Conservation (phyloP, 2,888 invertebrate genomes). For the Syrista parreyssii region DNA sequence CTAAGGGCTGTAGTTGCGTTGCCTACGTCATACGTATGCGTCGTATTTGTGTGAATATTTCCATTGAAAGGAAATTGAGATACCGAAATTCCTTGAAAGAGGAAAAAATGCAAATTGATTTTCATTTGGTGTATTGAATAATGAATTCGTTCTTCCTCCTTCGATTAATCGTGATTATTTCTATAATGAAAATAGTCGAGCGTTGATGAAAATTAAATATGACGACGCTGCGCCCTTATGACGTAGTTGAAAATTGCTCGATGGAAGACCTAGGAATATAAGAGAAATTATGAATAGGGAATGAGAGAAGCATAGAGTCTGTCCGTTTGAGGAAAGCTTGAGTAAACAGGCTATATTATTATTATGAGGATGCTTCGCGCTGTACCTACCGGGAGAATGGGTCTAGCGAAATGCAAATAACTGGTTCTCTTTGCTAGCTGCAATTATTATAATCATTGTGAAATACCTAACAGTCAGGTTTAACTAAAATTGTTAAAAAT, state of each 20-base stretch:
- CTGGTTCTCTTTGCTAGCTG: neutral
- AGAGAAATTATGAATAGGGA: neutral
- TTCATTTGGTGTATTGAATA: neutral
- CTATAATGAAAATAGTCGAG: neutral
- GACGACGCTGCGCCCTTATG: neutral
- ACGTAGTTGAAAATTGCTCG: neutral
- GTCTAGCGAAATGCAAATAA: conserved; percentile 3
- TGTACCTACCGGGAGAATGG: neutral
- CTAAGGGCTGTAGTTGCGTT: too few relatives aligned
- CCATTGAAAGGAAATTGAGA: neutral
- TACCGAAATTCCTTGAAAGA: neutral
- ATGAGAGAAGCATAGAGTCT: neutral
- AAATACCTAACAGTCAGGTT: neutral
- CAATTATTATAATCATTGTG: conserved; percentile 1
- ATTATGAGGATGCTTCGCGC: conserved; percentile 14
- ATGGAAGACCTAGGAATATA: neutral
- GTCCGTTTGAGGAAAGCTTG: conserved; percentile 14
- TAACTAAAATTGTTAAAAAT: neutral
- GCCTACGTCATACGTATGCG: neutral
- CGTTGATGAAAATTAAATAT: neutral
- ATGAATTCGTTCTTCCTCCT: neutral
- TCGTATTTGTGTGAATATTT: neutral
- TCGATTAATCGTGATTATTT: neutral
- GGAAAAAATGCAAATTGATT: neutral
- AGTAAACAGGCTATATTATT: conserved; percentile 5